A percentile compares a stretch with the other conserved stretches of the same genome.
phyloP scores from a whole-genome alignment of 1,140 invertebrate genomes.

The Cyclargus thomasi region DNA sequence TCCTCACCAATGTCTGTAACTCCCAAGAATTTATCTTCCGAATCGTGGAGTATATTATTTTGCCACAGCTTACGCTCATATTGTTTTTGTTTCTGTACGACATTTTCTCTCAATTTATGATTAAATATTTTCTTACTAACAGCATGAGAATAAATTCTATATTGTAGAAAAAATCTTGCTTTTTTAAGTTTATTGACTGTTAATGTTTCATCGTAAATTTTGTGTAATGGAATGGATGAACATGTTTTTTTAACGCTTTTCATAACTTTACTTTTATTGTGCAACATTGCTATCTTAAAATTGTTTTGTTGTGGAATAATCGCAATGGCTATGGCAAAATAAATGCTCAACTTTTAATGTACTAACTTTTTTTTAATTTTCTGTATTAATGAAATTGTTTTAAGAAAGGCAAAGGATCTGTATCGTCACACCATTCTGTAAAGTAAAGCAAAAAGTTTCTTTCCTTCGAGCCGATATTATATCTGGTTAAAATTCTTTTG shows the following conservation, averaged over 20 bases:
- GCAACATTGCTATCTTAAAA: slow-evolving; percentile 13
- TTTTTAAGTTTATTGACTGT: slow-evolving; percentile 34
- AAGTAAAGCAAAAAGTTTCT: slow-evolving; percentile 61
- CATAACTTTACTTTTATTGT: slow-evolving; percentile 33
- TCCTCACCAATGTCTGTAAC: slow-evolving; percentile 43
- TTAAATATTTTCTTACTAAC: slow-evolving; percentile 35
- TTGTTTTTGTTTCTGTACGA: slow-evolving; percentile 53
- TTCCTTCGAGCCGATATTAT: slow-evolving; percentile 59
- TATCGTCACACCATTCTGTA: slow-evolving; percentile 71
- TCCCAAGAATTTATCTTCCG: slow-evolving; percentile 30
- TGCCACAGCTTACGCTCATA: slow-evolving; percentile 31
- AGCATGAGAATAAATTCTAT: slow-evolving; percentile 45
- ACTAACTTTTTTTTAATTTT: slow-evolving; percentile 33
- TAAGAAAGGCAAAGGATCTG: slow-evolving; percentile 58
- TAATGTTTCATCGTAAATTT: slow-evolving; percentile 32
- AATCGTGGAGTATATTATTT: slow-evolving; percentile 33
- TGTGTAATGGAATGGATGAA: slow-evolving; percentile 19
- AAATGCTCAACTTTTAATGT: not conserved
- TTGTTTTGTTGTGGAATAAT: slow-evolving; percentile 20
- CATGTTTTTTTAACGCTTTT: not conserved
- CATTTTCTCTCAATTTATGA: slow-evolving; percentile 29
- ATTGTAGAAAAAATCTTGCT: slow-evolving; percentile 41
- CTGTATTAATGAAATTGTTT: slow-evolving; percentile 55
- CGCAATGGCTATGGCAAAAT: not conserved
- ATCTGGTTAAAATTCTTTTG: slow-evolving; percentile 28